A percentile compares a stretch with the other conserved stretches of the same genome.
Evolutionary conservation across 2,797 vertebrate species (phyloP).

Genomic region (Thamnophis elegans): DNA sequence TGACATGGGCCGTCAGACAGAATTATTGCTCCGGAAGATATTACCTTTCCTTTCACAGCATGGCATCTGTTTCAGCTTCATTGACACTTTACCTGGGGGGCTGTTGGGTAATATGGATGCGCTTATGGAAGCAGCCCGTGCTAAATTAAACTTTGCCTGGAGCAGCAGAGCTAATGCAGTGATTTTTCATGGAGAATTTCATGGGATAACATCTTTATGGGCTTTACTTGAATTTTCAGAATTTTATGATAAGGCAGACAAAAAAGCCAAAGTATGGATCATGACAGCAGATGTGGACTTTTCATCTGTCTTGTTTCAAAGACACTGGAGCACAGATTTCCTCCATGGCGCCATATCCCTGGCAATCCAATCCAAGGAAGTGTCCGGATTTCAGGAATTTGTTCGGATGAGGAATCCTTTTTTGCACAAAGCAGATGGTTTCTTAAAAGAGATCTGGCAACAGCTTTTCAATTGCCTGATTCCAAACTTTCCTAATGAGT

Average conservation of each 20-base stretch:
- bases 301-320: background rate
- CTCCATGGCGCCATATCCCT: background rate
- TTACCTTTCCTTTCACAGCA: background rate
- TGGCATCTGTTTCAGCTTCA: slow-evolving; percentile 13
- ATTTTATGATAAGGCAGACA: background rate
- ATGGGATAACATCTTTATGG: background rate
- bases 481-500: background rate
- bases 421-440: background rate
- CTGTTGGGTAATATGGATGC: background rate
- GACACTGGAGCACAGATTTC: background rate
- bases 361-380: background rate
- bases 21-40: background rate
- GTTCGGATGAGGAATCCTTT: background rate
- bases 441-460: background rate
- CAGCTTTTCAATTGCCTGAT: background rate
- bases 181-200: background rate
- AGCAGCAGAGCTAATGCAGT: background rate
- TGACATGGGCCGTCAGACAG: background rate
- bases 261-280: background rate
- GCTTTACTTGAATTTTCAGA: background rate
- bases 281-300: slow-evolving; percentile 1
- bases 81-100: background rate
- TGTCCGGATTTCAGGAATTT: background rate
- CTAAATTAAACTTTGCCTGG: background rate
- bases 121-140: no score